Conservation (phyloP, 2,888 invertebrate species). For the Malacosoma neustria region DNA sequence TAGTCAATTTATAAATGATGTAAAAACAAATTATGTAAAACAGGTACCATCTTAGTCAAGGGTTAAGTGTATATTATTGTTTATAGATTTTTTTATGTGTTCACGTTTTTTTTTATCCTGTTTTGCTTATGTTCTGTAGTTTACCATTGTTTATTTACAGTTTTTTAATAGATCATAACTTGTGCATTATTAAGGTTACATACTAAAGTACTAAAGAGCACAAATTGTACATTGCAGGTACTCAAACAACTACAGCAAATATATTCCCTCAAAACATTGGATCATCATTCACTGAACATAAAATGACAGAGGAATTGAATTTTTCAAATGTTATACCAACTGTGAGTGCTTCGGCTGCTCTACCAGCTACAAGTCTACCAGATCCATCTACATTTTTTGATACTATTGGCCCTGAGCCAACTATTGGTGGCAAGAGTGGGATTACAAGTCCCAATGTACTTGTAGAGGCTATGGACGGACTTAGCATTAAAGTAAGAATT, state of each 20-base stretch:
- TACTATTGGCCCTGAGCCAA: conserved; percentile 57
- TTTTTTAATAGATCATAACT: no score
- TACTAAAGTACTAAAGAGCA: not conserved
- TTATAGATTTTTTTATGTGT: no score
- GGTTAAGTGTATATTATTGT: no score
- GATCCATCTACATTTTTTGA: conserved; percentile 70
- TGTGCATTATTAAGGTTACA: no score
- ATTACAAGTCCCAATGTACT: conserved; percentile 34
- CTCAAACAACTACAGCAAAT: conserved; percentile 28
- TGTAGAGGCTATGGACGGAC: conserved; percentile 51
- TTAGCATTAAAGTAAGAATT: conserved; percentile 51
- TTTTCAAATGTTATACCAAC: conserved; percentile 49
- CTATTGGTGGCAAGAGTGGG: conserved; percentile 36
- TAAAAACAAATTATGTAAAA: no score
- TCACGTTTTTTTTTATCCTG: no score
- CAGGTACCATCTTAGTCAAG: no score
- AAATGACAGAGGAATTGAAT: conserved; percentile 35
- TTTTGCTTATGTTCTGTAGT: no score
- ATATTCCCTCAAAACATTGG: conserved; percentile 40
- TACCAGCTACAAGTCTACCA: conserved; percentile 55
- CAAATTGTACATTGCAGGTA: conserved; percentile 17
- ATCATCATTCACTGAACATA: conserved; percentile 39
- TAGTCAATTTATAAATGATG: no score
- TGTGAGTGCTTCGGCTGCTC: conserved; percentile 42
- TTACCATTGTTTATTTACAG: no score